phyloP scores from a whole-genome alignment of 2,888 invertebrate species.

The Apotomis betuletana region DNA sequence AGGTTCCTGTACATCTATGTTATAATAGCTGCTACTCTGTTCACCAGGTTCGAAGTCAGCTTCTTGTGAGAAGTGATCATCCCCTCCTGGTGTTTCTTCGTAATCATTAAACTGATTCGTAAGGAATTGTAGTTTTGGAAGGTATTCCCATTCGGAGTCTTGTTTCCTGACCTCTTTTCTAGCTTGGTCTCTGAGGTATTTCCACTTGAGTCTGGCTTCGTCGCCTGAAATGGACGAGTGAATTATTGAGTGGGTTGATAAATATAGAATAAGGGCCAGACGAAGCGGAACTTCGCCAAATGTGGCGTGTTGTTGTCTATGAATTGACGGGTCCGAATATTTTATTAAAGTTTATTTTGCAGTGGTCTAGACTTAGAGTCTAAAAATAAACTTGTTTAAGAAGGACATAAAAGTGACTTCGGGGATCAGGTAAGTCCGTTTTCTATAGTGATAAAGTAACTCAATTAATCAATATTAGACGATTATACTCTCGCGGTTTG shows the following conservation, averaged over 20 bases:
- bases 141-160: slow-evolving; percentile 74
- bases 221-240: slow-evolving; percentile 65
- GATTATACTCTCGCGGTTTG: too few species aligned
- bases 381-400: too few species aligned
- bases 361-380: not conserved
- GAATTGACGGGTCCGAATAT: slow-evolving; percentile 1
- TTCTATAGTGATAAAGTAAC: too few species aligned
- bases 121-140: slow-evolving; percentile 72
- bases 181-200: slow-evolving; percentile 76
- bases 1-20: slow-evolving; percentile 53
- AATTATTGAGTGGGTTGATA: slow-evolving; percentile 28
- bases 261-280: slow-evolving; percentile 27
- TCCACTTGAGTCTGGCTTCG: slow-evolving; percentile 79
- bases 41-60: slow-evolving; percentile 61
- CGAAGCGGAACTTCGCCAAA: slow-evolving; percentile 13
- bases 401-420: too few species aligned
- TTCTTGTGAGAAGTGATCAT: slow-evolving; percentile 53
- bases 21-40: slow-evolving; percentile 62
- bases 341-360: slow-evolving; percentile 15
- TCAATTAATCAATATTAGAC: too few species aligned
- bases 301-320: slow-evolving; percentile 10
- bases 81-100: slow-evolving; percentile 62
- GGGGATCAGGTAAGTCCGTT: too few species aligned
- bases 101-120: slow-evolving; percentile 77
- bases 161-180: slow-evolving; percentile 75